These are phyloP conservation scores for Sphenopsis melanotis DNA, from an alignment of 2,797 vertebrate species.

Conservation along the genomic window DNA sequence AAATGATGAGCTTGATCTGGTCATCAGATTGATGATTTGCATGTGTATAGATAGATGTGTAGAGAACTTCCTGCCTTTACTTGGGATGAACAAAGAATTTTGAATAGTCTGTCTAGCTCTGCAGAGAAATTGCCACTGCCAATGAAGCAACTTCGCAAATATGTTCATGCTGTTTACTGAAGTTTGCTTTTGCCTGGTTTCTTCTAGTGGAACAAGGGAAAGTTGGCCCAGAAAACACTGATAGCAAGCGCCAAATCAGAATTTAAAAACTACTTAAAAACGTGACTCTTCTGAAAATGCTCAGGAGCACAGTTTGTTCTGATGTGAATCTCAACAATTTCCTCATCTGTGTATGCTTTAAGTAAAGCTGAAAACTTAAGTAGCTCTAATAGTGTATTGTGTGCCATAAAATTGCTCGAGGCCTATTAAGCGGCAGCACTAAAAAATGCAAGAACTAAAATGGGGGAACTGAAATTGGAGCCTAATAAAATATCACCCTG, in stretches of 20 bases:
- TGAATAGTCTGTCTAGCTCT: not conserved
- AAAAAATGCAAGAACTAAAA: not conserved
- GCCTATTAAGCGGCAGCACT: not conserved
- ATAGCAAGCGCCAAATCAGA: not conserved
- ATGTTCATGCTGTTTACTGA: not conserved
- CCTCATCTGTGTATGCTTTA: not conserved
- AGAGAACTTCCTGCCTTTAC: not conserved
- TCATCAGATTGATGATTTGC: not conserved
- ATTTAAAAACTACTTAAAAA: not conserved
- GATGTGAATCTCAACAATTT: not conserved
- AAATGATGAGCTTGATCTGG: not conserved
- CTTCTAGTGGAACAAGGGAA: not conserved
- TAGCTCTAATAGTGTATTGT: not conserved
- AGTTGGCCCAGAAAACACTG: not conserved
- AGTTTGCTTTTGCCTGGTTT: not conserved
- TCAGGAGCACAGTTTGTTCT: not conserved
- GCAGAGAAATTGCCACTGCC: not conserved
- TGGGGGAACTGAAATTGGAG: not conserved
- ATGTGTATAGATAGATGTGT: not conserved
- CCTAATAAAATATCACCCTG: constrained; percentile 1
- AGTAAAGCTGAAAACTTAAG: not conserved
- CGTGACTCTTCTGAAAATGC: not conserved
- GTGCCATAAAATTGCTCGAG: not conserved
- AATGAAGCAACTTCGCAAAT: not conserved
- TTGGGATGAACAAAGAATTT: not conserved